Evolutionary conservation across 2,113 vertebrate genomes (phyloP), one percentile per base, ranked within the genome.

Genomic region (Isurus oxyrinchus): DNA sequence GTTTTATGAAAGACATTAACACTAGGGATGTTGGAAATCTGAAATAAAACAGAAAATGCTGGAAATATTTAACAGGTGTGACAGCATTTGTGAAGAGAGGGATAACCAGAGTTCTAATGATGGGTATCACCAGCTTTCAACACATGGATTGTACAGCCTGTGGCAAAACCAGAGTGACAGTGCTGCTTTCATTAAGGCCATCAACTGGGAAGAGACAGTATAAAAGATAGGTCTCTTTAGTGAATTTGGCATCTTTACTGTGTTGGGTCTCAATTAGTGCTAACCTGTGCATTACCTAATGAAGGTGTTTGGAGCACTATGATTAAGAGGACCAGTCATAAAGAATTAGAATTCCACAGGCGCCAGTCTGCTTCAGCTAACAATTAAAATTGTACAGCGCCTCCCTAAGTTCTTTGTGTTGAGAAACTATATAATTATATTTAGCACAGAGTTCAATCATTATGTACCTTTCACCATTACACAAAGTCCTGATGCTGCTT

Each of bases 291-390:
- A 55, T 31, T 61, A 91, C 13, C 88, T 91, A 55, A 91, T 61
- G 88, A 59, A 91, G 49, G 88, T 35, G 53, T 31, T 6, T 91
- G 88, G 27, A 91, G 55, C 55, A 35, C 88, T 91, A 59, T 61
- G 88, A 91, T 91, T 91, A 91, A 59, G 88, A 91, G 53, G 25
- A 35, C 55, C 55, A 59, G 88, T 55, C 88, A 91, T 61, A 91
- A 35, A 91, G 53, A 44, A n/a, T 59, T 91, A 59, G 31, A 59
- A 91, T 91, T 59, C 25, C 55, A 91, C 55, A 91, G 88, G 57
- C 88, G 88, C 88, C 88, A 59, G 88, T 91, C 88, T 59, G 88
- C 25, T 91, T 59, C 35, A 91, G 88, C 55, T 91, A 91, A 91
- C 88, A 91, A 91, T 91, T 91, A 91, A 90, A 57, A 91, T 16